Base-by-base conservation (phyloP, 2,113 vertebrate species). In the Plectropomus leopardus region DNA sequence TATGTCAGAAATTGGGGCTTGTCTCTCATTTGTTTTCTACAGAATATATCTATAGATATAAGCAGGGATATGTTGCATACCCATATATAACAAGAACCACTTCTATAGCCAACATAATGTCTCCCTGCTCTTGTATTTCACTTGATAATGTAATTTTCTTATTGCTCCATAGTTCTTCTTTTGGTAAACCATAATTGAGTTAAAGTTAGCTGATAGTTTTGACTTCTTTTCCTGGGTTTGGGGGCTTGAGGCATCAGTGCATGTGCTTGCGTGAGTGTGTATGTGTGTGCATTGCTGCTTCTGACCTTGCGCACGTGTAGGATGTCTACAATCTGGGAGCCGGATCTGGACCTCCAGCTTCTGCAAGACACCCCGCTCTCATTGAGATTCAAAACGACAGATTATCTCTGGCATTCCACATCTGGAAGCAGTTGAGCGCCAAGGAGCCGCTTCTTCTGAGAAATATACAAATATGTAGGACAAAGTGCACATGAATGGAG, bases 401-500 rank as follows among this genome's bases (percentile, higher is more conserved):
- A 93, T 92, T 81, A 93, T 88, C 81, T 87, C 63, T 54, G 72
- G 78, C 81, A 86, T 91, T 87, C 77, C 81, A 87, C 92, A 92
- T 92, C 88, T 92, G 92, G 90, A 87, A 90, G 61, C 78, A 76
- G 76, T 92, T 92, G 77, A 83, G 65, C 32, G 11, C 44, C 7
- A 47, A 54, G 48, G 68, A 84, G 75, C 67, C 32, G 57, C 79
- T 79, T 88, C 86, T 90, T 73, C 72, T 78, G 70, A 88, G 78
- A 90, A 92, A 86, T 88, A 85, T 79, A 87, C 87, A 92, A 89
- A 89, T 86, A 93, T 89, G 86, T 90, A 82, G 89, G 90, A 92
- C 87, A 90, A 91, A 90, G 86, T 88, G 89, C 83, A 92, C 86
- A 57, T 82, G 82, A 86, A 70, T 17, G 15, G 60, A 53, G 7